phyloP scores from a whole-genome alignment of 2,113 vertebrate species.

The Pterophyllum scalare region DNA sequence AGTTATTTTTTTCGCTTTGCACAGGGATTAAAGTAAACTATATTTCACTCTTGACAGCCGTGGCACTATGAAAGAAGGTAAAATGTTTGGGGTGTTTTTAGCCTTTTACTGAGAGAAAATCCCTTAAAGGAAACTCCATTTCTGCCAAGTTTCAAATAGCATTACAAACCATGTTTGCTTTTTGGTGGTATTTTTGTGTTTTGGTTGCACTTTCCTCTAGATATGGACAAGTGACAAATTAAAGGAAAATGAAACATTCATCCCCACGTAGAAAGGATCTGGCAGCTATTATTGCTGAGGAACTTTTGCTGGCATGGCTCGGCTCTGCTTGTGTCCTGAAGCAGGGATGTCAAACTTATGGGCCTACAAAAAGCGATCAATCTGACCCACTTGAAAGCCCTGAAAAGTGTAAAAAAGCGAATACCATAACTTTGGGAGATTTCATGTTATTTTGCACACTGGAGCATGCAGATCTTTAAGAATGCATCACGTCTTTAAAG shows the following conservation, averaged over 20 bases:
- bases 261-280: background rate
- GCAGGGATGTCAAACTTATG: background rate
- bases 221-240: background rate
- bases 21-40: slow-evolving; percentile 60
- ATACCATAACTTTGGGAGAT: background rate
- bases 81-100: slow-evolving; percentile 38
- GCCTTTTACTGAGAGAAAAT: slow-evolving; percentile 43
- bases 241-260: background rate
- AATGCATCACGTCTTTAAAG: background rate
- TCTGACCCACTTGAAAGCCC: background rate
- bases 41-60: slow-evolving; percentile 57
- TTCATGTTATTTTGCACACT: background rate
- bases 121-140: slow-evolving; percentile 27
- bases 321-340: background rate
- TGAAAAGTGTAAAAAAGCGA: background rate
- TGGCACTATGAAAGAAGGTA: slow-evolving; percentile 39
- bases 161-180: slow-evolving; percentile 28
- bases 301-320: background rate
- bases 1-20: slow-evolving; percentile 33
- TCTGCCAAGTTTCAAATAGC: slow-evolving; percentile 23
- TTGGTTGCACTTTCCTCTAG: background rate
- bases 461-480: background rate
- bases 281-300: background rate
- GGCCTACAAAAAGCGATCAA: background rate
- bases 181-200: slow-evolving; percentile 6